Evolutionary conservation across 2,113 vertebrate genomes (phyloP), one percentile per base, ranked within the genome.

Genomic region (Misgurnus mizolepis): DNA sequence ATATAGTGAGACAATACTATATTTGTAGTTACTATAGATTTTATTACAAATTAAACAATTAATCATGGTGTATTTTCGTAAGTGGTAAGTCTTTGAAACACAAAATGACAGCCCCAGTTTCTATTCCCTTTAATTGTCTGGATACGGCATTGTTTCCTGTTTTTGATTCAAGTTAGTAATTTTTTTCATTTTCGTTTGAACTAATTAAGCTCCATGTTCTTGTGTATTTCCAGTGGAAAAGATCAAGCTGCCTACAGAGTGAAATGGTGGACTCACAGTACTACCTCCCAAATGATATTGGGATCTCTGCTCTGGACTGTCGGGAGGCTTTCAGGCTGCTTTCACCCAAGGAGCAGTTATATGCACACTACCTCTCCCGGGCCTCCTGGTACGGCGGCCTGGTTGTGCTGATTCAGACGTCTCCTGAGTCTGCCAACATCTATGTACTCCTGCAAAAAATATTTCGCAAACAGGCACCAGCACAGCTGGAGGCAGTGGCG

Each of bases 261-360:
- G 88, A 87, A 65, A 96, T 95, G 95, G 94, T 95, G 87, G 95
- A 96, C 85, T 94, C 95, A 53, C 96, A 96, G 92, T 97, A 96
- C 83, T 91, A 94, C 90, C 93, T 97, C 64, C 96, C 96, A 75
- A 97, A 95, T 82, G 94, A 96, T 85, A 92, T 95, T 3, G 94
- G 95, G 0, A 88, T 97, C 55, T 94, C 93, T 5, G 88, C 92
- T 34, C 93, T 97, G 65, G 95, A 97, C 87, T 97, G 95, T 40
- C 80, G 82, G 0, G 95, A 96, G 85, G 95, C 96, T 55, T 97
- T 96, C 85, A 91, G 83, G 55, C 89, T 96, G 86, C 90, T 97
- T 40, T 96, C 95, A 0, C 85, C 90, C 58, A 90, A 93, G 74
- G 96, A 97, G 86, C 92, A 95, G 87, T 87, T 93, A 83, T 97